phyloP scores from a whole-genome alignment of 2,797 vertebrate species.

The Spea hammondii region DNA sequence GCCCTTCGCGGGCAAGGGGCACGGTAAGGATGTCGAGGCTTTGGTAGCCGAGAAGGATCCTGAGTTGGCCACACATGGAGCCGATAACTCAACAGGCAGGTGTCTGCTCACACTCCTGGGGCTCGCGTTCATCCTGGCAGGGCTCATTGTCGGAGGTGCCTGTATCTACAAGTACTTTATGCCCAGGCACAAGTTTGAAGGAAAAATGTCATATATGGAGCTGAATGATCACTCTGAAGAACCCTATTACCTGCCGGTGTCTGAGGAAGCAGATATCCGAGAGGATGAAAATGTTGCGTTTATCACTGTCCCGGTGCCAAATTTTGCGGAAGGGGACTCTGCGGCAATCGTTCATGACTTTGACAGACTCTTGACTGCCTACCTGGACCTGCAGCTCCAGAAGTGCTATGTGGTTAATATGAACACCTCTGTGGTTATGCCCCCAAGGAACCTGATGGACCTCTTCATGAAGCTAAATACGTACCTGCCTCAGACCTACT shows the following conservation, averaged over 20 bases:
- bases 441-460: conserved; percentile 86
- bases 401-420: conserved; percentile 92
- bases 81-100: conserved; percentile 82
- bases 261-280: conserved; percentile 87
- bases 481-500: conserved; percentile 81
- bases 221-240: conserved; percentile 64
- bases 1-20: conserved; percentile 80
- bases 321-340: conserved; percentile 84
- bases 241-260: conserved; percentile 86
- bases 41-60: conserved; percentile 81
- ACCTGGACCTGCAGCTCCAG: conserved; percentile 85
- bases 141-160: conserved; percentile 88
- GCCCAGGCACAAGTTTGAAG: conserved; percentile 86
- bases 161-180: conserved; percentile 92
- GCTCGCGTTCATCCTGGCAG: conserved; percentile 89
- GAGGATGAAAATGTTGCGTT: conserved; percentile 83
- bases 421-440: conserved; percentile 90
- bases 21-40: conserved; percentile 73
- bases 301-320: conserved; percentile 86
- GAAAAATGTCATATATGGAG: conserved; percentile 86
- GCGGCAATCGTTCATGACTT: conserved; percentile 93
- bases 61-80: conserved; percentile 67
- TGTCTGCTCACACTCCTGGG: conserved; percentile 88
- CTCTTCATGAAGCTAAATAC: conserved; percentile 88
- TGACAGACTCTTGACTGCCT: conserved; percentile 86